phyloP scores from a whole-genome alignment of 2,113 vertebrate genomes.

The Agapornis roseicollis region DNA sequence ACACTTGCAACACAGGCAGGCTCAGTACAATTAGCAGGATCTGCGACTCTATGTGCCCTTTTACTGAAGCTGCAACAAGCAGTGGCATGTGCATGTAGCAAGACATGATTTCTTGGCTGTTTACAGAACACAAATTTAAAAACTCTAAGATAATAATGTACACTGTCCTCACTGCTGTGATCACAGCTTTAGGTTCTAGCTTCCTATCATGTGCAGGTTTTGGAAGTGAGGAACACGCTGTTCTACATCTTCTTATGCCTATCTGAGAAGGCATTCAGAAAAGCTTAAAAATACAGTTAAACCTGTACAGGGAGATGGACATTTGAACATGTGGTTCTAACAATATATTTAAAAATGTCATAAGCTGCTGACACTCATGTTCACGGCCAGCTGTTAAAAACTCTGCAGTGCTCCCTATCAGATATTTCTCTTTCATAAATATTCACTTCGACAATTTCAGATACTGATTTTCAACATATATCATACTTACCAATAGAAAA shows the following conservation, averaged over 20 bases:
- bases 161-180: neutral
- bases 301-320: neutral
- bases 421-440: slow-evolving; percentile 6
- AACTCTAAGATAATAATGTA: slow-evolving; percentile 40
- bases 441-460: neutral
- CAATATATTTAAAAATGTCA: neutral
- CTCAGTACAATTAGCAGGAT: slow-evolving; percentile 81
- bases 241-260: neutral
- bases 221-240: neutral
- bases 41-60: slow-evolving; percentile 45
- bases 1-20: slow-evolving; percentile 77
- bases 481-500: neutral
- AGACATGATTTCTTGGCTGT: slow-evolving; percentile 54
- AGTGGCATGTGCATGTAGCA: slow-evolving; percentile 13
- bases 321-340: neutral
- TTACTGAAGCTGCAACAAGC: slow-evolving; percentile 58
- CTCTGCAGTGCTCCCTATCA: neutral
- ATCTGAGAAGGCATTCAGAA: neutral
- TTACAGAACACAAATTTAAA: slow-evolving; percentile 50
- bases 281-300: neutral
- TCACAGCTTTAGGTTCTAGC: neutral
- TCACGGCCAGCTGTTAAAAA: neutral
- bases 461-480: neutral
- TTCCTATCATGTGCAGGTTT: neutral
- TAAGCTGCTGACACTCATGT: neutral